Conservation (phyloP, 2,797 vertebrate genomes). For the Melanotaenia maccullochi region DNA sequence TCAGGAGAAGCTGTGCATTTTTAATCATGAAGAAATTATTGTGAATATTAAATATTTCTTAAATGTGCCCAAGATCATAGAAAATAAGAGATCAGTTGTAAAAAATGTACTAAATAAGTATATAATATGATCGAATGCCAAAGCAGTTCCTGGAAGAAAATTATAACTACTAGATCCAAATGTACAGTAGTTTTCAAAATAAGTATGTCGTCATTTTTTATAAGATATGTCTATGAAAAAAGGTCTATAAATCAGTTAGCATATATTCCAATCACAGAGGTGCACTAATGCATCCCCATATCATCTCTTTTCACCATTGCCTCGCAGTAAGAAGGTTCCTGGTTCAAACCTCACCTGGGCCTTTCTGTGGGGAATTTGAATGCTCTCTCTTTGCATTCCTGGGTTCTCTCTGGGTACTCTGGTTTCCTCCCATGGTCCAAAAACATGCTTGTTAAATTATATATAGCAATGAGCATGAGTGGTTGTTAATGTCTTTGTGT, state of each 20-base stretch:
- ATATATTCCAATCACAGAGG: background rate
- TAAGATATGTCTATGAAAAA: background rate
- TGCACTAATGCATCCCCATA: background rate
- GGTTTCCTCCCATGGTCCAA: no score
- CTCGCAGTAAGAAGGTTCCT: no score
- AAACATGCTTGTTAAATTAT: no score
- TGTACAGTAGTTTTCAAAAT: no score
- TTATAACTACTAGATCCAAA: no score
- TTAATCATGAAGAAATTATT: background rate
- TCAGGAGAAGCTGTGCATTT: background rate
- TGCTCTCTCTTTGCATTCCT: no score
- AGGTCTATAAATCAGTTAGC: background rate
- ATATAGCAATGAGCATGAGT: no score
- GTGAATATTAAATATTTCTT: slow-evolving; percentile 4
- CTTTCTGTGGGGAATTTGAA: no score
- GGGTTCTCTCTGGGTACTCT: no score
- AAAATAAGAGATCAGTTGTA: background rate
- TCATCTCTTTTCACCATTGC: background rate
- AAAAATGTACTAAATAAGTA: background rate
- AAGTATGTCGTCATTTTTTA: no score
- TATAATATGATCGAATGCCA: background rate
- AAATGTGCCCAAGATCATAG: background rate
- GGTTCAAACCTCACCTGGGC: no score
- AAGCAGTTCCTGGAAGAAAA: background rate
- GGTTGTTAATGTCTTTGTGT: no score